Percentiles rank a stretch among this genome's conserved stretches.
Conservation (phyloP, 2,797 vertebrate genomes). For the Paramormyrops hopkinsi region DNA sequence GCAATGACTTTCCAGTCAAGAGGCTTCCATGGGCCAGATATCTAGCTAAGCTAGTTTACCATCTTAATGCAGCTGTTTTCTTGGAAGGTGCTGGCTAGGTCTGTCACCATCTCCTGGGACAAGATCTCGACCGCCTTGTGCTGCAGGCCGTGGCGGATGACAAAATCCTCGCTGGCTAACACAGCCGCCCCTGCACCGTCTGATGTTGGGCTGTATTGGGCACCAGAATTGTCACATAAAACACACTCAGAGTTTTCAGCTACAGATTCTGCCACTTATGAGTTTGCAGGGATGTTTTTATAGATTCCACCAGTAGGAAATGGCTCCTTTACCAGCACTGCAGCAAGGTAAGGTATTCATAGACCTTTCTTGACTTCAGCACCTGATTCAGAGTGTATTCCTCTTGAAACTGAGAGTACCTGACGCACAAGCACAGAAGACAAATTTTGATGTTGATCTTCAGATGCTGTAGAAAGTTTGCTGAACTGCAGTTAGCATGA, state of each 20-base stretch:
- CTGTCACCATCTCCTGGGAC: slow-evolving; percentile 90
- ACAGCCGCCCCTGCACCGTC: slow-evolving; percentile 87
- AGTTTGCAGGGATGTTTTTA: neutral
- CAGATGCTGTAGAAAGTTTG: neutral
- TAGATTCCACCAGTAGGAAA: neutral
- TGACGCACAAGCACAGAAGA: slow-evolving; percentile 45
- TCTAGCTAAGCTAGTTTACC: slow-evolving; percentile 52
- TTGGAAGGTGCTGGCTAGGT: slow-evolving; percentile 75
- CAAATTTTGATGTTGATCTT: neutral
- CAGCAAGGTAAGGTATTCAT: slow-evolving; percentile 82
- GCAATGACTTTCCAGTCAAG: neutral
- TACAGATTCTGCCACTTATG: neutral
- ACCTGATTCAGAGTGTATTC: slow-evolving; percentile 88
- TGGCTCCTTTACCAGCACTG: slow-evolving; percentile 85
- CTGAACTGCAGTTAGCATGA: neutral
- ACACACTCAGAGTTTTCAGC: neutral
- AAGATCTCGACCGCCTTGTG: slow-evolving; percentile 85
- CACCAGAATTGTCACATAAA: neutral
- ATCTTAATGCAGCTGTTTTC: slow-evolving; percentile 80
- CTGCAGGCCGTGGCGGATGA: slow-evolving; percentile 67
- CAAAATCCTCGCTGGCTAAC: slow-evolving; percentile 80
- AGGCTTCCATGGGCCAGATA: neutral
- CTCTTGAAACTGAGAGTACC: slow-evolving; percentile 86
- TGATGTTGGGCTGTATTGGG: slow-evolving; percentile 75
- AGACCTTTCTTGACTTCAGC: slow-evolving; percentile 72